Evolutionary conservation across 2,113 vertebrate genomes (phyloP).

Genomic region (Barnardius zonarius): DNA sequence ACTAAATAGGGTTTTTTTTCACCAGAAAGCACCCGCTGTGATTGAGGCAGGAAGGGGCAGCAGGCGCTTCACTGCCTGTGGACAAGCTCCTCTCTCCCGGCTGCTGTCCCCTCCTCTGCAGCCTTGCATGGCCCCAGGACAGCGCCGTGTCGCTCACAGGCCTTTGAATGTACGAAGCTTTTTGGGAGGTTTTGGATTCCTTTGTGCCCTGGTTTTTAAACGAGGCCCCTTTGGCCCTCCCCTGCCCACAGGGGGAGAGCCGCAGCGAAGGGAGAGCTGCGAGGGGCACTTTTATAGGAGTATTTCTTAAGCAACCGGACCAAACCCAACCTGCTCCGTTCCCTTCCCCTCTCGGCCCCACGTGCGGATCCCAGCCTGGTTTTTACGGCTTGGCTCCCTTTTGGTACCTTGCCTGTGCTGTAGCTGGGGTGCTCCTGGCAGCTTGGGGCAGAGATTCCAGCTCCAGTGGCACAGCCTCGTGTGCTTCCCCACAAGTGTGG

Average conservation of each 20-base stretch:
- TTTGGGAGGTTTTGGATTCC: not conserved
- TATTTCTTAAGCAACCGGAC: not conserved
- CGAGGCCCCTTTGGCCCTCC: not conserved
- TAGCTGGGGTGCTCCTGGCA: not conserved
- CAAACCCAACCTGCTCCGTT: not conserved
- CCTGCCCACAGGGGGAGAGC: not conserved
- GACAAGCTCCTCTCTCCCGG: not conserved
- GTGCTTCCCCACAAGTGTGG: not conserved
- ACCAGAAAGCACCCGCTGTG: not conserved
- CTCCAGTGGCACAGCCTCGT: rapidly evolving
- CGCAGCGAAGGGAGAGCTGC: not conserved
- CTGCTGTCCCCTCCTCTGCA: not conserved
- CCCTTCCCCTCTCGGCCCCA: not conserved
- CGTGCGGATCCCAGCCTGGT: not conserved
- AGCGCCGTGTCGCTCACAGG: not conserved
- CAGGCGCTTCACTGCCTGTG: not conserved
- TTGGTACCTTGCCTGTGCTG: not conserved
- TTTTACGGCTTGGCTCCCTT: not conserved
- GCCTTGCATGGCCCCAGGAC: not conserved
- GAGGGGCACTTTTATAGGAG: not conserved
- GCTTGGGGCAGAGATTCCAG: not conserved
- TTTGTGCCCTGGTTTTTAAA: not conserved
- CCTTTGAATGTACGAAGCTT: not conserved
- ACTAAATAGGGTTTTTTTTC: not conserved
- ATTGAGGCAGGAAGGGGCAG: not conserved